These are phyloP conservation scores for Sparus aurata DNA, from an alignment of 2,797 vertebrate genomes.

Conservation along the genomic window DNA sequence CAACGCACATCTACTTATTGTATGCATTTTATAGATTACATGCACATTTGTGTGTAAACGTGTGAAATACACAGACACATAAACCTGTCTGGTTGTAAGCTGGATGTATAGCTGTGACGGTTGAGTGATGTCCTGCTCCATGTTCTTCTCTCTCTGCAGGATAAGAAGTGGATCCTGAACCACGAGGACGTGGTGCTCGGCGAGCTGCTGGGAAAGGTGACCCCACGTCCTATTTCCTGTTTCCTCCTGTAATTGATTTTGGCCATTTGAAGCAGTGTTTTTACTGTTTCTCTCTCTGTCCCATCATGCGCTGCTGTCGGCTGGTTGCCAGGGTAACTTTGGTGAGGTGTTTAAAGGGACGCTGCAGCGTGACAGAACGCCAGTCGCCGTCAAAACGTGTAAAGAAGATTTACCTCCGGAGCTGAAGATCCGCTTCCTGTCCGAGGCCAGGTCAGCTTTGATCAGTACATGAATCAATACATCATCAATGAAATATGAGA, in stretches of 20 bases:
- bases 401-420: conserved; percentile 98
- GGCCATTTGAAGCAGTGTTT: no score
- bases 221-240: conserved; percentile 42
- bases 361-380: conserved; percentile 92
- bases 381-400: conserved; percentile 97
- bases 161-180: conserved; percentile 98
- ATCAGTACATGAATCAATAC: neutral
- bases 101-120: no score
- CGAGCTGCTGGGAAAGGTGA: conserved; percentile 96
- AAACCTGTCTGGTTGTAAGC: no score
- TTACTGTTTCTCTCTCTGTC: neutral
- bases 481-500: neutral
- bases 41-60: no score
- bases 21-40: no score
- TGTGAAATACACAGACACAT: no score
- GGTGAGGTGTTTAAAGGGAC: conserved; percentile 97
- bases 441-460: conserved; percentile 91
- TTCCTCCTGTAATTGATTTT: neutral
- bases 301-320: conserved; percentile 28
- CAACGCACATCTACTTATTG: no score
- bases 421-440: conserved; percentile 97
- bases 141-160: conserved; percentile 78
- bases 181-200: conserved; percentile 96
- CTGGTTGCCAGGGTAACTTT: conserved; percentile 92
- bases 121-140: no score